These are phyloP conservation scores for Prionailurus bengalensis DNA, from an alignment of 2,113 vertebrate genomes.

Conservation along the genomic window DNA sequence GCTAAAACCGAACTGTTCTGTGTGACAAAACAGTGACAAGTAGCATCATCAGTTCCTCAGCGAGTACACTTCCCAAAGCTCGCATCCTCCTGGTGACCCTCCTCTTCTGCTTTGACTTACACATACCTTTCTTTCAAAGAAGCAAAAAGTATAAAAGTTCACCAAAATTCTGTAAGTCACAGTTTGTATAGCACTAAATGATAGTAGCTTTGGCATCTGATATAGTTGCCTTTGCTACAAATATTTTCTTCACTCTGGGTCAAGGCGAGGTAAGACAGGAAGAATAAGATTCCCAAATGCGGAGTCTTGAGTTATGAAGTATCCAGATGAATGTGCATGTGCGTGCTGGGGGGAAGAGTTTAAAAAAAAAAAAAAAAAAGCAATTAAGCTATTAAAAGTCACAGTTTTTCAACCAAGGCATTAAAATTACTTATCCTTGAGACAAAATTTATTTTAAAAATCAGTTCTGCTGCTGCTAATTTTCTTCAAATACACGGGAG, in stretches of 20 bases:
- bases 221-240: constrained; percentile 63
- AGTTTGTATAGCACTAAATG: constrained; percentile 58
- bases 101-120: constrained; percentile 21
- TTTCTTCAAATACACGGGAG: constrained; percentile 50
- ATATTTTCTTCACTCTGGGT: constrained; percentile 90
- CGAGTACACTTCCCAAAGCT: neutral
- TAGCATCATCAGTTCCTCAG: neutral
- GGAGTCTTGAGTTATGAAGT: constrained; percentile 99
- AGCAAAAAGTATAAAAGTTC: constrained; percentile 66
- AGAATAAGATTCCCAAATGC: constrained; percentile 99
- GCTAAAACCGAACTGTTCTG: constrained; percentile 8
- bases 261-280: constrained; percentile 96
- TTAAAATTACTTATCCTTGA: constrained; percentile 49
- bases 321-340: constrained; percentile 96
- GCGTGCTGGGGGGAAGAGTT: constrained; percentile 91
- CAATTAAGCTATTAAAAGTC: constrained; percentile 21
- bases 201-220: constrained; percentile 50
- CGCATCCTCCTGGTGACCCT: neutral
- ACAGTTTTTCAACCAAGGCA: neutral
- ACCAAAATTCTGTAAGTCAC: constrained; percentile 65
- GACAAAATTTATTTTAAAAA: constrained; percentile 33
- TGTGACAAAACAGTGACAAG: neutral
- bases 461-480: neutral
- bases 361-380: neutral
- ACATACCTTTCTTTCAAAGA: constrained; percentile 66